phyloP scores from a whole-genome alignment of 37 sponge, comb jelly and placozoan genomes.

The Aphrocallistes beatrix region DNA sequence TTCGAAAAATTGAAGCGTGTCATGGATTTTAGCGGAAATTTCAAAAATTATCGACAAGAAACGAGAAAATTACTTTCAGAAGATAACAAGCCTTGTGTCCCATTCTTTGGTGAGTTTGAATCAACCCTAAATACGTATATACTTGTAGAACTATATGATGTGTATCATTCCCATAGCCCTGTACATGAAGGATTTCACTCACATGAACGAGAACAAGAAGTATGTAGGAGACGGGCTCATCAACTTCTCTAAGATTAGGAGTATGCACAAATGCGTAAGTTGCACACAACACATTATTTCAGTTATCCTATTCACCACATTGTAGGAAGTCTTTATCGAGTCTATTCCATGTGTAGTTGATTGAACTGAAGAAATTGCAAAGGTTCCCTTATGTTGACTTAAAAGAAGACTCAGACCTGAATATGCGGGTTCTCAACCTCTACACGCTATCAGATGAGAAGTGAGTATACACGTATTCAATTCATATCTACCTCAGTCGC shows the following conservation, averaged over 20 bases:
- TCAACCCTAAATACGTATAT: background rate
- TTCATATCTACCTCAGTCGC: too few relatives aligned
- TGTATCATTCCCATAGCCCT: conserved; percentile 33
- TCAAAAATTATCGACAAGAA: conserved; percentile 36
- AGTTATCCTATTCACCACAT: too few relatives aligned
- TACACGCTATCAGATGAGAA: background rate
- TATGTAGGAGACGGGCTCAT: conserved; percentile 49
- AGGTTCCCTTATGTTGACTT: background rate
- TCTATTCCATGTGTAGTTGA: background rate
- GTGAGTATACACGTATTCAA: too few relatives aligned
- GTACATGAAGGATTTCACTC: conserved; percentile 52
- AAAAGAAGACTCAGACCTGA: background rate
- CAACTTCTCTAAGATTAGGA: conserved; percentile 74
- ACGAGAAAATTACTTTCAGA: conserved; percentile 29
- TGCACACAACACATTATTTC: background rate
- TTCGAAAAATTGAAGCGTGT: conserved; percentile 37
- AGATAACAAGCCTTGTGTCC: conserved; percentile 31
- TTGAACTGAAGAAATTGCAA: conserved; percentile 2
- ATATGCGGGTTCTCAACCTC: background rate
- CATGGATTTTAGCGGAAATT: conserved; percentile 42
- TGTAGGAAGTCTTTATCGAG: background rate
- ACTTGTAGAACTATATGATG: background rate
- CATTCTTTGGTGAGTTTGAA: conserved; percentile 59
- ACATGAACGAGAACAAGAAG: conserved; percentile 53
- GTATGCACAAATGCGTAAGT: conserved; percentile 24